Evolutionary conservation across 2,113 vertebrate species (phyloP), one percentile per base, ranked within the genome.

Genomic region (Pelusios castaneus): DNA sequence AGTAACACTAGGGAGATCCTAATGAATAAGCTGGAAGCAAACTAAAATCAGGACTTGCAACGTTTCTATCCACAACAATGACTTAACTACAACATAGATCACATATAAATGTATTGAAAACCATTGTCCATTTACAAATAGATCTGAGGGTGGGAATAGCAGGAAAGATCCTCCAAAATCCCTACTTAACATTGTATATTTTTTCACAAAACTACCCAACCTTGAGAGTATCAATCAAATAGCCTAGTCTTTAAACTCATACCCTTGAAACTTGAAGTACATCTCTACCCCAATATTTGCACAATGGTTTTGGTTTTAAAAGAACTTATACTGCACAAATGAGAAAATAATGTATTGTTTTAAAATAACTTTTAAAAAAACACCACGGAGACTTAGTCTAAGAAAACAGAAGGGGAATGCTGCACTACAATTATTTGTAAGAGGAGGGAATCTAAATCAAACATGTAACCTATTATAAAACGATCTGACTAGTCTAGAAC

Each of bases 151-250:
- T 34, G 41, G 38, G 24, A 75, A 22, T 27, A 95, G 34, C 4
- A 93, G 11, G 31, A 92, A 94, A 87, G 91, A 84, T 82, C 3
- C 88, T 91, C 38, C 31, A 29, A 95, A 92, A 55, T 47, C 81
- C 34, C 41, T 41, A 67, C 8, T 67, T 21, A 27, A 34, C 82
- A 91, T 79, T 2, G 0, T 1, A 2, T 3, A 10, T 88, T 96
- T 77, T n/a, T 17, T 8, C 34, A 16, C 78, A 60, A 92, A 84
- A 90, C 12, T 31, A 95, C 94, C 95, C 88, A 84, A 51, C 91
- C 93, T 92, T 97, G 96, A 95, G 95, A 97, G 96, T 96, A 95
- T 94, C 95, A 75, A 22, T 97, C 95, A 92, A 63, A 87, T 91
- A 92, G 95, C 24, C 24, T 92, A 94, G 85, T 49, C 80, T 92